Evolutionary conservation across 2,888 invertebrate species (phyloP).

Genomic region (Salpingus planirostris): DNA sequence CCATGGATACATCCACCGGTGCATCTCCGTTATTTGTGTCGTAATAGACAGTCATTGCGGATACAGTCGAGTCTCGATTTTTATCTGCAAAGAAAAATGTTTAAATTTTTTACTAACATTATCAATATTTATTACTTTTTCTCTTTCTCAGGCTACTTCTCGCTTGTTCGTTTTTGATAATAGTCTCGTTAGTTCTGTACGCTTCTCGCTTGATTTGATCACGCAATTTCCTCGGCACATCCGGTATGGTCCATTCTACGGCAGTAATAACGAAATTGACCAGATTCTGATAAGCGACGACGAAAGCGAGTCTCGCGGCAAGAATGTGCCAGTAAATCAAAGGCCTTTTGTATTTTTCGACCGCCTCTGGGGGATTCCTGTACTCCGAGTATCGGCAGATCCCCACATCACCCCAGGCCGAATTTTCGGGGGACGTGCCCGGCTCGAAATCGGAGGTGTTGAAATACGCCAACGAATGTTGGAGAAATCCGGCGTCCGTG

Average conservation of each 20-base stretch:
- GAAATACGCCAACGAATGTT: slow-evolving; percentile 59
- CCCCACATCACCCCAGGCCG: slow-evolving; percentile 25
- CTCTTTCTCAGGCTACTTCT: slow-evolving; percentile 12
- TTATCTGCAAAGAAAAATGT: no score
- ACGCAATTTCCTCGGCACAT: slow-evolving; percentile 59
- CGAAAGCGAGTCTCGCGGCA: slow-evolving; percentile 63
- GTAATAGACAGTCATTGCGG: no score
- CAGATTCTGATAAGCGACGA: slow-evolving; percentile 72
- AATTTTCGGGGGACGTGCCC: slow-evolving; percentile 31
- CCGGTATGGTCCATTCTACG: slow-evolving; percentile 71
- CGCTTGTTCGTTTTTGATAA: slow-evolving; percentile 60
- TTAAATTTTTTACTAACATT: no score
- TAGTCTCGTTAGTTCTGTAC: slow-evolving; percentile 62
- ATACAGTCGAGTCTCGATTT: no score
- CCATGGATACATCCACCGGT: no score
- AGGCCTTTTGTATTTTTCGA: slow-evolving; percentile 51
- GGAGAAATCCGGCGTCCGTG: slow-evolving; percentile 55
- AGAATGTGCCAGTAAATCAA: slow-evolving; percentile 66
- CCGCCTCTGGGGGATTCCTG: slow-evolving; percentile 49
- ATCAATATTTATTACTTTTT: no score
- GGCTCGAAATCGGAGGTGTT: slow-evolving; percentile 52
- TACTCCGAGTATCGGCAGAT: slow-evolving; percentile 61
- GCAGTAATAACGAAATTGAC: slow-evolving; percentile 62
- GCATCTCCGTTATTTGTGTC: no score
- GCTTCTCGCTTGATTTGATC: slow-evolving; percentile 65